Base-by-base conservation (phyloP, 2,888 invertebrate species). In the Escarpia spicata region DNA sequence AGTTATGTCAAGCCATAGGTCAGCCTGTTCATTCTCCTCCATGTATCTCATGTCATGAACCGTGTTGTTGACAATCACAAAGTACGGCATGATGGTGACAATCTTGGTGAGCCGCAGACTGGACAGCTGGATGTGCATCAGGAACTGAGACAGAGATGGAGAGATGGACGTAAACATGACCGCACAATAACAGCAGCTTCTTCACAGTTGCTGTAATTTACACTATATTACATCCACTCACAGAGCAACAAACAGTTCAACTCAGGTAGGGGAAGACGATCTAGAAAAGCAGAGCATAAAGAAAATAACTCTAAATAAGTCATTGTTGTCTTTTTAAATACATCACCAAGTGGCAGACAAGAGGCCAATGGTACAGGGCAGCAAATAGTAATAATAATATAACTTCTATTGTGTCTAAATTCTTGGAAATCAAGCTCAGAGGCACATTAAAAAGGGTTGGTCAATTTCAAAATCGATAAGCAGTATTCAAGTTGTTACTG, bases 21-120 rank as follows among this genome's bases (percentile, higher is more conserved):
- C 98, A 0, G 98, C 98, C 90, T 98, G 97, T 95, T 98, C 98
- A 95, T 98, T 98, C 96, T 98, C 98, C 95, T 98, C 98, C 98
- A 98, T 98, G 96, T 98, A 98, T 92, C 98, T 97, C 90, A 97
- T 96, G 92, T 97, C 96, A 94, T 97, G 97, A 94, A 93, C 93
- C 12, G 95, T 95, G 93, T 95, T 95, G 96, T 98, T 98, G 94
- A 97, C 97, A 0, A 98, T 97, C 93, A 98, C 97, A 96, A 98
- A 98, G 96, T 98, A 98, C 0, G 98, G 98, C 91, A 98, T 97
- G 12, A 98, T 97, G 0, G 98, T 98, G 75, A 98, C 97, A 92
- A 98, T 98, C 96, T 98, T 98, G 0, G 98, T 98, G 93, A 98
- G 97, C 94, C 98, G 97, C 52, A 98, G 97, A 93, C 97, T 97